A percentile compares a stretch with the other conserved stretches of the same genome.
phyloP scores from a whole-genome alignment of 2,797 vertebrate genomes.

The Sebastes paucispinis region DNA sequence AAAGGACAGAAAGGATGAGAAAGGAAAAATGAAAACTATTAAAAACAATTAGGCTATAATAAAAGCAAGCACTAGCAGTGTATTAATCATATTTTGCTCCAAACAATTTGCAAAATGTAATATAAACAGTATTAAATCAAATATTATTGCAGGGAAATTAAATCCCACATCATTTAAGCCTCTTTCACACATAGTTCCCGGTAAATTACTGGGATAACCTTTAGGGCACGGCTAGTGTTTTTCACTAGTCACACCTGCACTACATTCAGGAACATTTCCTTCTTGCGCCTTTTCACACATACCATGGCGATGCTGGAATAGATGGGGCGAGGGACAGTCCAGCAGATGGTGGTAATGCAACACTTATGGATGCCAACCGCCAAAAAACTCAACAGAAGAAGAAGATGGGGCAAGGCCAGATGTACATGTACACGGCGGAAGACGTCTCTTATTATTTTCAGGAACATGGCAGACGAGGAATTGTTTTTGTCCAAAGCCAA shows the following conservation, averaged over 20 bases:
- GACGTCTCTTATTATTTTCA: too few relatives aligned
- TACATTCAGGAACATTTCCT: too few relatives aligned
- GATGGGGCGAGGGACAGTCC: not conserved
- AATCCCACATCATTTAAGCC: too few relatives aligned
- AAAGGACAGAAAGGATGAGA: not conserved
- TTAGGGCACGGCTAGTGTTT: too few relatives aligned
- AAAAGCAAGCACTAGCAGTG: not conserved
- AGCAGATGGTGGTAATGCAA: not conserved
- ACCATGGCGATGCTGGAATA: not conserved
- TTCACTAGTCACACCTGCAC: too few relatives aligned
- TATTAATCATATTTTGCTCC: not conserved
- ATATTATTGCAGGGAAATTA: too few relatives aligned
- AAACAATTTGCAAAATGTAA: not conserved
- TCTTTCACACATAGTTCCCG: too few relatives aligned
- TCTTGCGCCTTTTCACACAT: not conserved
- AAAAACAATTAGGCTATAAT: not conserved
- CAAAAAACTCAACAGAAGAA: too few relatives aligned
- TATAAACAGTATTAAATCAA: not conserved
- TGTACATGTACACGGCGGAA: too few relatives aligned
- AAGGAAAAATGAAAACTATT: not conserved
- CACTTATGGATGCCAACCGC: not conserved
- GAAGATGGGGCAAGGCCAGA: too few relatives aligned
- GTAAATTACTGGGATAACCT: not conserved
- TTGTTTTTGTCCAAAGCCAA: too few relatives aligned
- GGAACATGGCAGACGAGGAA: too few relatives aligned